phyloP scores from a whole-genome alignment of 2,797 vertebrate species.

The Gallinago solitaria region DNA sequence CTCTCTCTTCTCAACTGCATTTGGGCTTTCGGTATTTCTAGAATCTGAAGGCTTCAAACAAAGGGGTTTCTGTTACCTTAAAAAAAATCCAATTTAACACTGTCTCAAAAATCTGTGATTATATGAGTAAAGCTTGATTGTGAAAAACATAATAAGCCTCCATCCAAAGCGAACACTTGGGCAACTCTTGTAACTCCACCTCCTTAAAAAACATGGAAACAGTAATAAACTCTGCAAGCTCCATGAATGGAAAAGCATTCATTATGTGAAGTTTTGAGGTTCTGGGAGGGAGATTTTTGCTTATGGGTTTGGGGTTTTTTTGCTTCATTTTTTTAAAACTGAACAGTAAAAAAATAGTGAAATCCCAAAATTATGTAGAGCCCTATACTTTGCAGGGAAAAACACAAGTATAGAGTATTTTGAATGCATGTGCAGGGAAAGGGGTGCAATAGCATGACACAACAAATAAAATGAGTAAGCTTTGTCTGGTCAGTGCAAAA shows the following conservation, averaged over 20 bases:
- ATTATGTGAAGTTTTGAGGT: neutral
- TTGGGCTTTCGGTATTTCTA: constrained; percentile 25
- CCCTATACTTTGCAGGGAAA: neutral
- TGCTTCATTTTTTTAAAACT: neutral
- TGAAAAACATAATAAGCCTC: neutral
- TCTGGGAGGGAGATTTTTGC: neutral
- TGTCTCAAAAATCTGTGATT: neutral
- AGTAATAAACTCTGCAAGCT: neutral
- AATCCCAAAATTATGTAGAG: neutral
- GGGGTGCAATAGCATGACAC: neutral
- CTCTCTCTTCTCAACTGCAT: constrained; percentile 55
- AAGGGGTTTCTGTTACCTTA: constrained; percentile 61
- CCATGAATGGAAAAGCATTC: constrained; percentile 24
- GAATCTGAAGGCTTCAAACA: constrained; percentile 63
- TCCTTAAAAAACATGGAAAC: neutral
- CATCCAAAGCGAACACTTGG: neutral
- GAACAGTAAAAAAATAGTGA: neutral
- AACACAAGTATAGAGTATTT: neutral
- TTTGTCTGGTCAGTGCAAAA: neutral
- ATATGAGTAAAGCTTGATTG: neutral
- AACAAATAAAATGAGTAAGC: fast-evolving
- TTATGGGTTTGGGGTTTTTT: neutral
- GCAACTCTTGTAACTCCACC: neutral
- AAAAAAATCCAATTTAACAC: constrained; percentile 20
- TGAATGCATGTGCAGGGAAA: neutral